Evolutionary conservation across 2,797 vertebrate genomes (phyloP).

Genomic region (Gambusia yucatana): DNA sequence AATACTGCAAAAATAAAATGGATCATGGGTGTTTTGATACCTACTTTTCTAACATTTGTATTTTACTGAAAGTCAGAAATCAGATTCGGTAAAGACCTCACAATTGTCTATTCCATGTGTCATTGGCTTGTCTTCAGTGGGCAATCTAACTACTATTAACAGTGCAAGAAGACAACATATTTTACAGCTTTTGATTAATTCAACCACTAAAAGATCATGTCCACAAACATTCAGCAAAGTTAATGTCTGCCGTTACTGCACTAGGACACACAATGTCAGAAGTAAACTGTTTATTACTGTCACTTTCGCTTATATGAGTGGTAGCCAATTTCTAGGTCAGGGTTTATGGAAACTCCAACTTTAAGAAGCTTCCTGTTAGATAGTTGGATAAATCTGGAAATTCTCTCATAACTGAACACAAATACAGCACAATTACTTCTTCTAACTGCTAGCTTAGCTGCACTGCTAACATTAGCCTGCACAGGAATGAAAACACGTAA

Average conservation of each 20-base stretch:
- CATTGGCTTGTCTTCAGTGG: background rate
- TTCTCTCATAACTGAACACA: background rate
- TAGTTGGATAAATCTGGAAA: background rate
- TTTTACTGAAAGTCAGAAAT: constrained; percentile 2
- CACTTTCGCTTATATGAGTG: background rate
- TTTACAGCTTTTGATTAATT: background rate
- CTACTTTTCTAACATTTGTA: background rate
- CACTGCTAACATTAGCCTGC: background rate
- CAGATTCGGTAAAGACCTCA: background rate
- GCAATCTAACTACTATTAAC: background rate
- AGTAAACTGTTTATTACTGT: background rate
- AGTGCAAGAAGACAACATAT: background rate
- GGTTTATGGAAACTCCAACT: background rate
- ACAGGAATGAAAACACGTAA: background rate
- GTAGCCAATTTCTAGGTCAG: background rate
- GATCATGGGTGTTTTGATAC: background rate
- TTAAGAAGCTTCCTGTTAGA: background rate
- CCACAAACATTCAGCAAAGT: background rate
- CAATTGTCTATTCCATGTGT: background rate
- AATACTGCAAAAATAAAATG: background rate
- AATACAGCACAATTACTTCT: background rate
- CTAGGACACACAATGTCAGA: background rate
- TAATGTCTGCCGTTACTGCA: background rate
- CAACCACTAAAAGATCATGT: background rate
- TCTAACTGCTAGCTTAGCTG: background rate